Base-by-base conservation (phyloP, 92 coral and sea anemone genomes). In the Pocillopora meandrina region DNA sequence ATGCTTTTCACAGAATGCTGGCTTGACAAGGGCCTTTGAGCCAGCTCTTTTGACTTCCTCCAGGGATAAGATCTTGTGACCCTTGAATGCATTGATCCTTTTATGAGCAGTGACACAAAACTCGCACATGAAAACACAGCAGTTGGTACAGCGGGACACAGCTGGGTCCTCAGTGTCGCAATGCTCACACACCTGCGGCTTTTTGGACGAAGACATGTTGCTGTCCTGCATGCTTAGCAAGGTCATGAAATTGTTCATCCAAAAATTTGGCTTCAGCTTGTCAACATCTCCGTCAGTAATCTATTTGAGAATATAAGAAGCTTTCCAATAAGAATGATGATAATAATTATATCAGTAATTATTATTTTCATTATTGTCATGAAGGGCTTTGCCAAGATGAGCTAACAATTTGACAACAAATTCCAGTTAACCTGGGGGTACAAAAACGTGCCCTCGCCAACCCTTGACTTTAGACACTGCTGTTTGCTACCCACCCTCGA, bases 31-130 rank as follows among this genome's bases (percentile, higher is more conserved):
- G 49, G 87, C 91, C 49, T 76, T 82, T 12, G 90, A 75, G 64
- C 92, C 90, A 31, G 77, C 77, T 19, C 72, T 36, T 5, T 80
- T 87, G 7, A 92, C 81, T 66, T 92, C 93, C 16, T 90, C 89
- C 60, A 90, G 84, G 18, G 95, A 77, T 49, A 90, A 61, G 52
- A 90, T 77, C 62, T 87, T 64, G 56, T 92, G 93, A 7, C 76
- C 77, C 35, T 71, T 90, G 17, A 74, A 19, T 31, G 85, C 73
- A 21, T 42, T 52, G 65, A 90, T 80, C 69, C 95, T 75, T 59
- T 81, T 83, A 70, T 92, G 95, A 20, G 93, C 92, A 61, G 86
- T 84, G 14, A 84, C 86, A 87, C 98, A 92, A 73, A 88, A 90
- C 19, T 90, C 76, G 60, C 98, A 95, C 84, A 95, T 76, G 87